Conservation (phyloP, 1,140 invertebrate species). For the Cepaea nemoralis region DNA sequence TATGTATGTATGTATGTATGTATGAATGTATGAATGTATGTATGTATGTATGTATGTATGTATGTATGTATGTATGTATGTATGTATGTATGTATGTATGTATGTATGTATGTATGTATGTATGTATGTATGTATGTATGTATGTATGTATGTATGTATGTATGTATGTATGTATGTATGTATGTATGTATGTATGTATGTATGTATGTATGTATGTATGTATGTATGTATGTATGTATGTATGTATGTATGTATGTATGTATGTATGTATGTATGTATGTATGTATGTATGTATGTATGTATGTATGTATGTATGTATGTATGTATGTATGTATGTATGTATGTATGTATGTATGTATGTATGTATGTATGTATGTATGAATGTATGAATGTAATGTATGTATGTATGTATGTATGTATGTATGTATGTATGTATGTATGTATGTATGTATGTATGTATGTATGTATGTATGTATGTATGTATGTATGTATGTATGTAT, state of each 20-base stretch:
- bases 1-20: too few species aligned
- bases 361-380: slow-evolving; percentile 4
- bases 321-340: slow-evolving; percentile 32
- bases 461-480: slow-evolving; percentile 14
- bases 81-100: neutral
- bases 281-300: slow-evolving; percentile 16
- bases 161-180: neutral
- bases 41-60: too few species aligned
- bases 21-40: too few species aligned
- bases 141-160: neutral
- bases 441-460: neutral
- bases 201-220: slow-evolving; percentile 10
- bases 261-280: slow-evolving; percentile 25
- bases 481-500: slow-evolving; percentile 13
- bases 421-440: neutral
- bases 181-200: slow-evolving; percentile 6
- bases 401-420: neutral
- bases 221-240: slow-evolving; percentile 10
- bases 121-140: slow-evolving; percentile 13
- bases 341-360: neutral
- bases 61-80: slow-evolving; percentile 6
- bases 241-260: slow-evolving; percentile 11
- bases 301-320: slow-evolving; percentile 24
- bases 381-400: neutral
- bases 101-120: slow-evolving; percentile 5